phyloP scores from a whole-genome alignment of 2,888 invertebrate genomes.

The Pachydiplax longipennis region DNA sequence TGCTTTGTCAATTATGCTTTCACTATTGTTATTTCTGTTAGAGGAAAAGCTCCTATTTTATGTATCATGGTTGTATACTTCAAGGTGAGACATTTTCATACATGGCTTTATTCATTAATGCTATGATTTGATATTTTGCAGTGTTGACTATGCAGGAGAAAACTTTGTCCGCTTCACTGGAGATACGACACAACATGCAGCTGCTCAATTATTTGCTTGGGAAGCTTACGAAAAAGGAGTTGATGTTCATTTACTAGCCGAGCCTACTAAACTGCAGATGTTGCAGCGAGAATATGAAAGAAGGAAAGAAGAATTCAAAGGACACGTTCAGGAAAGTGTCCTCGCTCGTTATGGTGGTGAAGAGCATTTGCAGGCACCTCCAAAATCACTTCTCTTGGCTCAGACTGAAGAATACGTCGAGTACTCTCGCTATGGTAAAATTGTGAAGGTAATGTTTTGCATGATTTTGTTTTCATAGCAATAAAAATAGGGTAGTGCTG shows the following conservation, averaged over 20 bases:
- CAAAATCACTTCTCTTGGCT: slow-evolving; percentile 86
- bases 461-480: no score
- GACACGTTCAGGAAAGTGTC: slow-evolving; percentile 67
- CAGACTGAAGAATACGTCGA: slow-evolving; percentile 97
- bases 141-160: slow-evolving; percentile 88
- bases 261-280: slow-evolving; percentile 95
- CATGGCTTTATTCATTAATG: no score
- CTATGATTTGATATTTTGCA: slow-evolving; percentile 54
- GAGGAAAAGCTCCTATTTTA: no score
- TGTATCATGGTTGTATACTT: no score
- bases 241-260: slow-evolving; percentile 94
- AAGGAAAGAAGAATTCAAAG: slow-evolving; percentile 89
- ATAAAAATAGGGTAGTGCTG: no score
- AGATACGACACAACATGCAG: slow-evolving; percentile 89
- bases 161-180: slow-evolving; percentile 95
- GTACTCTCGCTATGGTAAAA: slow-evolving; percentile 91
- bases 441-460: slow-evolving; percentile 59
- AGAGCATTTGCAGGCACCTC: slow-evolving; percentile 87
- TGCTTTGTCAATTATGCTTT: no score
- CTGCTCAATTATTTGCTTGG: slow-evolving; percentile 96
- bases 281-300: slow-evolving; percentile 88
- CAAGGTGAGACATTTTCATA: no score
- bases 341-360: slow-evolving; percentile 86
- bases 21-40: no score
- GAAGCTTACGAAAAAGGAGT: slow-evolving; percentile 92